phyloP scores from a whole-genome alignment of 2,888 invertebrate genomes.

The Synergus itoensis region DNA sequence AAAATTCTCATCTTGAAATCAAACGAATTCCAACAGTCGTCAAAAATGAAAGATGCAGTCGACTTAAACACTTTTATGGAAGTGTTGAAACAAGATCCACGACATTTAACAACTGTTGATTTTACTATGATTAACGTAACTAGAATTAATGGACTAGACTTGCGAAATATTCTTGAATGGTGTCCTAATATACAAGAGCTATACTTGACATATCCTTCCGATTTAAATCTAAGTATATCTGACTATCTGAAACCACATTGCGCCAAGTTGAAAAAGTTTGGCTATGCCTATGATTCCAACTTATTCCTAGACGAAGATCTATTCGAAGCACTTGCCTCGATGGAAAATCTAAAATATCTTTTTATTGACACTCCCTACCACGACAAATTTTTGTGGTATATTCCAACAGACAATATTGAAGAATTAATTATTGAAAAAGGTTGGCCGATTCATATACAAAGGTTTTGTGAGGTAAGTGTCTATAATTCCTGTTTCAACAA shows the following conservation, averaged over 20 bases:
- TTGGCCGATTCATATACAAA: not conserved
- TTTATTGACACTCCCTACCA: not conserved
- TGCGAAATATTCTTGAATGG: not conserved
- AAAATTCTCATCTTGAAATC: not conserved
- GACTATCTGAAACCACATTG: not conserved
- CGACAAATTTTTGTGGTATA: not conserved
- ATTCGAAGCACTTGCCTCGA: not conserved
- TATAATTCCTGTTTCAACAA: not conserved
- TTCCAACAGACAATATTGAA: not conserved
- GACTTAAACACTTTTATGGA: not conserved
- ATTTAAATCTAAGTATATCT: not conserved
- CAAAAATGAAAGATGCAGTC: not conserved
- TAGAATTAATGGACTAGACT: not conserved
- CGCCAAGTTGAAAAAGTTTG: slow-evolving; percentile 17
- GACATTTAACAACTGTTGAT: slow-evolving; percentile 3
- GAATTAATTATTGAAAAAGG: slow-evolving; percentile 19
- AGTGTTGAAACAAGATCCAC: not conserved
- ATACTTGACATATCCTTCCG: not conserved
- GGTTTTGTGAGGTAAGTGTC: not conserved
- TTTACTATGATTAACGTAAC: not conserved
- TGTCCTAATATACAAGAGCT: slow-evolving; percentile 1
- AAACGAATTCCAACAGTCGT: not conserved
- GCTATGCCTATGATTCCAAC: not conserved
- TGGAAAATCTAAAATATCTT: slow-evolving; percentile 2
- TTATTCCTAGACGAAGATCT: not conserved